A percentile compares a stretch with the other conserved stretches of the same genome.
Evolutionary conservation across 2,888 invertebrate species (phyloP).

Genomic region (Drosophila tripunctata): DNA sequence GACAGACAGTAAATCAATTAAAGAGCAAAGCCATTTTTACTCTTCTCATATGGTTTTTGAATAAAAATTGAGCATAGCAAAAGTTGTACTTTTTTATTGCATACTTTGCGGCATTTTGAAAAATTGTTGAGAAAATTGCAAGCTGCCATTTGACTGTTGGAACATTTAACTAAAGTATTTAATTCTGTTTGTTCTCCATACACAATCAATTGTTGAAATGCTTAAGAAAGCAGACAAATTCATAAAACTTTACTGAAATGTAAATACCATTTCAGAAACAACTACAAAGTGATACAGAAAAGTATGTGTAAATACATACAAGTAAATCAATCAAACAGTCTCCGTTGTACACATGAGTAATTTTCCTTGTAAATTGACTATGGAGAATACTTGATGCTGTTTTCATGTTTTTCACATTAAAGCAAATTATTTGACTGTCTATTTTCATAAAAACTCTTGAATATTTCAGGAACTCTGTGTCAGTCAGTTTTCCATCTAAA

Average conservation of each 20-base stretch:
- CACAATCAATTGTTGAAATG: slow-evolving; percentile 20
- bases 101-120: slow-evolving; percentile 20
- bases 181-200: background rate
- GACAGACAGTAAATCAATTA: too few relatives aligned
- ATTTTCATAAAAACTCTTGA: background rate
- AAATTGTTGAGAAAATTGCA: slow-evolving; percentile 15
- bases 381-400: slow-evolving; percentile 22
- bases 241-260: background rate
- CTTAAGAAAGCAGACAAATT: background rate
- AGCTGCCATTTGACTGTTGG: slow-evolving; percentile 1
- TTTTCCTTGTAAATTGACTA: slow-evolving; percentile 38
- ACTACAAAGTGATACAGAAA: background rate
- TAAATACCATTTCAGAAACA: background rate
- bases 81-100: slow-evolving; percentile 13
- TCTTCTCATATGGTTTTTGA: background rate
- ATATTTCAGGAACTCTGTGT: too few relatives aligned
- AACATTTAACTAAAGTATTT: background rate
- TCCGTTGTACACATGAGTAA: slow-evolving; percentile 23
- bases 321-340: slow-evolving; percentile 1
- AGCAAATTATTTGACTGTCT: background rate
- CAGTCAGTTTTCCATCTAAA: background rate
- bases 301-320: background rate
- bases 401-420: slow-evolving; percentile 23
- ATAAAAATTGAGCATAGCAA: too few relatives aligned
- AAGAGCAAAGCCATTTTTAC: background rate